Evolutionary conservation across 1,140 invertebrate genomes (phyloP).

Genomic region (Zaprionus kolodkinae): DNA sequence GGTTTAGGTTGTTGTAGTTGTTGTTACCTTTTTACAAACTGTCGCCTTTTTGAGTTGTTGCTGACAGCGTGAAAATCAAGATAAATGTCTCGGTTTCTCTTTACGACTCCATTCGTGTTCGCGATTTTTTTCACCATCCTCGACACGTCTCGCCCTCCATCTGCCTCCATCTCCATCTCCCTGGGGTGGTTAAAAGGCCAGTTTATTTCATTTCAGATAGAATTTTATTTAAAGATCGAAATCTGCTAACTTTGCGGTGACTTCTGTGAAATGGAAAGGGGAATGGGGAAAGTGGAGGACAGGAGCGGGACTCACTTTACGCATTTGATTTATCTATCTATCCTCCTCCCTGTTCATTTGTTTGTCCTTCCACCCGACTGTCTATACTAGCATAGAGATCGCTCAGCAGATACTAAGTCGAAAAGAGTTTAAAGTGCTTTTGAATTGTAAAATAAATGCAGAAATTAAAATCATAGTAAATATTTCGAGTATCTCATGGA

Average conservation of each 20-base stretch:
- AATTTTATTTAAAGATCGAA: constrained; percentile 60
- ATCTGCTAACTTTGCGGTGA: constrained; percentile 24
- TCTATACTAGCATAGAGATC: background rate
- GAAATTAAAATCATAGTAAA: background rate
- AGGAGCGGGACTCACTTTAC: background rate
- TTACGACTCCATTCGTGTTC: constrained; percentile 29
- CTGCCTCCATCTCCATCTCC: background rate
- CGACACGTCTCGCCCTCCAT: background rate
- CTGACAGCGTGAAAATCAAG: constrained; percentile 82
- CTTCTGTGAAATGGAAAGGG: background rate
- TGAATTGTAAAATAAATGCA: background rate
- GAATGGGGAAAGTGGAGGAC: background rate
- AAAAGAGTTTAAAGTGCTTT: background rate
- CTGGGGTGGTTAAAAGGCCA: constrained; percentile 55
- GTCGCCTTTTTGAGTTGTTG: constrained; percentile 79
- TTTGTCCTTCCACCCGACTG: background rate
- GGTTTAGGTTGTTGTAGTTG: constrained; percentile 12
- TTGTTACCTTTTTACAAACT: constrained; percentile 70
- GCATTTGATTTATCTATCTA: constrained; percentile 18
- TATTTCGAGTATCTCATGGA: background rate
- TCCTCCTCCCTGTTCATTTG: background rate
- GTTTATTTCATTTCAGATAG: constrained; percentile 68
- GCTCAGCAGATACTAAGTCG: background rate
- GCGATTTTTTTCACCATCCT: background rate
- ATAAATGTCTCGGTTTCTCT: constrained; percentile 71